Conservation (phyloP, 2,113 vertebrate species). For the Tyrannus savana region DNA sequence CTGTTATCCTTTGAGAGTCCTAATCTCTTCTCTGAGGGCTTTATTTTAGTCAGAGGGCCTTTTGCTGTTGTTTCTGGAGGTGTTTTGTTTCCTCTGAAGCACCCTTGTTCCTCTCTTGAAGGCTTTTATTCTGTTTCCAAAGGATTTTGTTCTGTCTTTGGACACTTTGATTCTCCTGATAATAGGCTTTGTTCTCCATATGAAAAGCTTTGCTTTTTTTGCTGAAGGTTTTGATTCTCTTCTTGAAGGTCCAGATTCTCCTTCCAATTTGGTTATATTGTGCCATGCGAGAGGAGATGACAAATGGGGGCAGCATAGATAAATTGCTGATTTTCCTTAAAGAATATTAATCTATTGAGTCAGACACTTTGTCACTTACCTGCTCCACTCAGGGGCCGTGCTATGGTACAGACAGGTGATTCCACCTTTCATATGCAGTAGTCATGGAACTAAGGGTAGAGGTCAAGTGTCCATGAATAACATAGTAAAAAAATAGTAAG, state of each 20-base stretch:
- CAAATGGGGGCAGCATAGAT: background rate
- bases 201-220: constrained; percentile 5
- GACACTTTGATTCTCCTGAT: background rate
- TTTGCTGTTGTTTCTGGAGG: background rate
- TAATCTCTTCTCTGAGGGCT: constrained; percentile 14
- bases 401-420: background rate
- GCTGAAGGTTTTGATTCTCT: background rate
- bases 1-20: background rate
- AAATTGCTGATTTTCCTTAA: background rate
- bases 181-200: background rate
- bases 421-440: background rate
- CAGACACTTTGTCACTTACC: background rate
- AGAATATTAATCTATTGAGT: background rate
- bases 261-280: background rate
- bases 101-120: background rate
- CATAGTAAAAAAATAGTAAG: background rate
- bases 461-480: background rate
- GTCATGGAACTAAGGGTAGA: background rate
- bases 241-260: background rate
- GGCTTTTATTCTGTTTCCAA: background rate
- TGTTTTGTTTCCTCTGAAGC: background rate
- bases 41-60: background rate
- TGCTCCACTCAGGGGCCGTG: background rate
- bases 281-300: background rate
- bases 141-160: background rate